Evolutionary conservation across 37 sponge, comb jelly and placozoan genomes (phyloP).

Genomic region (Chondrosia reniformis): DNA sequence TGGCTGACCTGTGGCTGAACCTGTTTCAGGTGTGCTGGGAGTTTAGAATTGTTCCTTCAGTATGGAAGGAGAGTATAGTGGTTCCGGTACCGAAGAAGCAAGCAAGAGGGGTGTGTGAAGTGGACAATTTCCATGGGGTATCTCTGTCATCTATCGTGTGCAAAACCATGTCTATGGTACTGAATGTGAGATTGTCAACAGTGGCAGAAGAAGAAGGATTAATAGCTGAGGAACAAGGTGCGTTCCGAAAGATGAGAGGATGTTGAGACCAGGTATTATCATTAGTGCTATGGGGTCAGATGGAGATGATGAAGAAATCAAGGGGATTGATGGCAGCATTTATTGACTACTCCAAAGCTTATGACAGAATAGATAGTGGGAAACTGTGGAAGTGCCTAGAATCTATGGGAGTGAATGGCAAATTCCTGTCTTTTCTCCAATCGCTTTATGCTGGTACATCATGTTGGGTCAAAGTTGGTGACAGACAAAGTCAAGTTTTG

Average conservation of each 20-base stretch:
- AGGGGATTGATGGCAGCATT: not conserved
- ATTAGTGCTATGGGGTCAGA: not conserved
- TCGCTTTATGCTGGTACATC: not conserved
- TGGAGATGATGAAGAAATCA: not conserved
- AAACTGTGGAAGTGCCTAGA: not conserved
- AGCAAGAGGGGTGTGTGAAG: constrained; percentile 1
- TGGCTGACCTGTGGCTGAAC: not conserved
- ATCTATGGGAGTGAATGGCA: not conserved
- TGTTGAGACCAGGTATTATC: constrained; percentile 7
- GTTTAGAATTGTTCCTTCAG: not conserved
- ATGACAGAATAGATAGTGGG: not conserved
- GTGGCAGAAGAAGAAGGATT: not conserved
- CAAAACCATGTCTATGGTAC: not conserved
- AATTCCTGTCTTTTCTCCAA: not conserved
- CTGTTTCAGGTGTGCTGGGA: not conserved
- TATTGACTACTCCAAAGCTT: not conserved
- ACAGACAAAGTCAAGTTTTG: not conserved
- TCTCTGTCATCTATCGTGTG: not conserved
- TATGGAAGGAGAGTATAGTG: not conserved
- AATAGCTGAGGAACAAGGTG: constrained; percentile 12
- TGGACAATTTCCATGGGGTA: not conserved
- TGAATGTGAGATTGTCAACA: not conserved
- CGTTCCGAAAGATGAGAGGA: not conserved
- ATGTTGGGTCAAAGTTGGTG: not conserved
- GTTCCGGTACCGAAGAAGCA: not conserved